Base-by-base conservation (phyloP, 2,888 invertebrate genomes). In the Rhagonycha fulva region DNA sequence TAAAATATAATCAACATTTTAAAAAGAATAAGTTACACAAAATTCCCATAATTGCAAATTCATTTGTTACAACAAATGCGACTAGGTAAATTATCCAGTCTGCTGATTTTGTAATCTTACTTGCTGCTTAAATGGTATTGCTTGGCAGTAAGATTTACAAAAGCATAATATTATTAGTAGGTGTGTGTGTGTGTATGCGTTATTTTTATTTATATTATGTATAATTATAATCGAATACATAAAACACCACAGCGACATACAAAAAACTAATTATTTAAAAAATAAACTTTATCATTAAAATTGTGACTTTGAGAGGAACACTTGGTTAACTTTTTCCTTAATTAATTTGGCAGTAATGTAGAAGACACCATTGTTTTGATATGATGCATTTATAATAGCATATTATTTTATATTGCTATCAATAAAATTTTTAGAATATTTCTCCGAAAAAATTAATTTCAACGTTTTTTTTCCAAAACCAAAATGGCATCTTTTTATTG, bases 341-440 rank as follows among this genome's bases (percentile, higher is more conserved):
- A 76, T 81, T 82, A 80, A 76, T 80, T 82, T 82, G 82, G 82
- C 82, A 82, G 82, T 82, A 80, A 80, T 79, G 77, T 76, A 81
- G 82, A 83, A 83, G 83, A 83, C 83, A 83, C 83, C 82, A 82
- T 81, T 81, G 82, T 82, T 82, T 81, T 83, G 82, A 83, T 83
- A 82, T 82, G 82, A 82, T 81, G 76, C 66, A 69, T 77, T 63
- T 62, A 14, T 73, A 74, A 76, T 71, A 76, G 74, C 74, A 76
- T 68, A 67, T 32, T 68, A 67, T 32, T 47, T 71, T 76, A 71
- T 74, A 76, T 76, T 76, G 76, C 76, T 76, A 63, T 19, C 70
- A 62, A 73, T 76, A 74, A 76, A 76, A 26, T 26, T 14, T n/a
- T 73, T 32, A 62, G 68, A 73, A 69, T 69, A 62, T 72, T 66